Conservation (phyloP, 2,888 invertebrate genomes). For the Pyrgus malvae region DNA sequence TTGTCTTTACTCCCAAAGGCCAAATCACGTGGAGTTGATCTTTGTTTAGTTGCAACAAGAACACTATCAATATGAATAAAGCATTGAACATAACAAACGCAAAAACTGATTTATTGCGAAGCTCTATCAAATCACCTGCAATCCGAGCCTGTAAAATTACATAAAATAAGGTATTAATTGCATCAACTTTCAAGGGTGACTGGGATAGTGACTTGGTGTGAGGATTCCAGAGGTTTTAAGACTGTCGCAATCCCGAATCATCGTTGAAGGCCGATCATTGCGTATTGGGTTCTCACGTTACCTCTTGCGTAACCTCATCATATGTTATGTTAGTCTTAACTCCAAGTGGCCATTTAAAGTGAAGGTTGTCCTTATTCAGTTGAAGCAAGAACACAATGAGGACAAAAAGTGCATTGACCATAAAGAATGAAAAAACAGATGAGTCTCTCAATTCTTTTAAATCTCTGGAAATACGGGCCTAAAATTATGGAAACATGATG, state of each 20-base stretch:
- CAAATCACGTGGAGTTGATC: slow-evolving; percentile 98
- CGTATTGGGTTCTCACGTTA: slow-evolving; percentile 83
- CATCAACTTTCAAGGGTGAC: slow-evolving; percentile 82
- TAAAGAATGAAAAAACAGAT: slow-evolving; percentile 98
- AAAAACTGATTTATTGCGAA: slow-evolving; percentile 98
- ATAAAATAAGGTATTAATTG: slow-evolving; percentile 69
- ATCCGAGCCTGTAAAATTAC: slow-evolving; percentile 90
- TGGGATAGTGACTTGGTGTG: slow-evolving; percentile 53
- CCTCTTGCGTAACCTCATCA: slow-evolving; percentile 95
- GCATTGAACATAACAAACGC: slow-evolving; percentile 99
- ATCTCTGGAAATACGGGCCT: slow-evolving; percentile 94
- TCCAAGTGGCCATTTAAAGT: slow-evolving; percentile 98
- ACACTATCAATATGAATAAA: slow-evolving; percentile 98
- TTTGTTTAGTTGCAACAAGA: slow-evolving; percentile 99
- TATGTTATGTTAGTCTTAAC: slow-evolving; percentile 96
- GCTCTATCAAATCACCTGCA: slow-evolving; percentile 94
- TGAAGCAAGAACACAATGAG: slow-evolving; percentile 99
- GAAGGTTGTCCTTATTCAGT: slow-evolving; percentile 97
- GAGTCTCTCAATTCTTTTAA: slow-evolving; percentile 97
- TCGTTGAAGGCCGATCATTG: slow-evolving; percentile 74
- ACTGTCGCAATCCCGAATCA: slow-evolving; percentile 57
- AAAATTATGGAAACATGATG: slow-evolving; percentile 78
- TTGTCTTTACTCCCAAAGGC: slow-evolving; percentile 97
- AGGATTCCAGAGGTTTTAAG: background rate
- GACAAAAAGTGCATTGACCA: slow-evolving; percentile 99